Evolutionary conservation across 2,797 vertebrate species (phyloP).

Genomic region (Taeniopygia guttata): DNA sequence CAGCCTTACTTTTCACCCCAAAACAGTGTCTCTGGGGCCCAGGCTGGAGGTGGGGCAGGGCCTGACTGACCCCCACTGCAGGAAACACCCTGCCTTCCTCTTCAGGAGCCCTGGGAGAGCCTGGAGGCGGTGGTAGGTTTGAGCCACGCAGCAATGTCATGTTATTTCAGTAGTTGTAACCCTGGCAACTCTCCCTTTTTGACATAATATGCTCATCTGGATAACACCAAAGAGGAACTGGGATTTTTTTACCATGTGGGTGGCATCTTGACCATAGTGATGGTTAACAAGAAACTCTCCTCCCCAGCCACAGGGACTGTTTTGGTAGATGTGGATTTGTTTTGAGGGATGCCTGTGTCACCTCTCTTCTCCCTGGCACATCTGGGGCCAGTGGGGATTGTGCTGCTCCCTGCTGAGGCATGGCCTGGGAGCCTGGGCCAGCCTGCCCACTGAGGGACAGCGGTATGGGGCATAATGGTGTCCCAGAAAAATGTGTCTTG

Average conservation of each 20-base stretch:
- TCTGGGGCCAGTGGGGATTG: neutral
- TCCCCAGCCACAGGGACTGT: accelerated
- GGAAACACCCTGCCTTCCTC: neutral
- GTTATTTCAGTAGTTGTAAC: slow-evolving; percentile 24
- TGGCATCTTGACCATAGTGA: neutral
- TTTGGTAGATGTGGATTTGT: neutral
- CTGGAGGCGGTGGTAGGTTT: neutral
- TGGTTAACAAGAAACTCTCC: neutral
- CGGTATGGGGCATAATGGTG: neutral
- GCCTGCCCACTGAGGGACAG: neutral
- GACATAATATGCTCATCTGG: neutral
- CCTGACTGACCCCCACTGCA: neutral
- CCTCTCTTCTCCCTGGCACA: neutral
- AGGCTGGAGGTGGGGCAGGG: neutral
- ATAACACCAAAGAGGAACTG: slow-evolving; percentile 51
- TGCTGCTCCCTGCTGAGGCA: neutral
- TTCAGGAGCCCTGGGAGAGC: neutral
- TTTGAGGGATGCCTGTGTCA: neutral
- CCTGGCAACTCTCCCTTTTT: neutral
- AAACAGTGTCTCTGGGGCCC: accelerated
- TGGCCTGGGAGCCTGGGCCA: neutral
- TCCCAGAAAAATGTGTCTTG: neutral
- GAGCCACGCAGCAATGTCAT: neutral
- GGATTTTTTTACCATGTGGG: neutral
- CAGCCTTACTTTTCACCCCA: neutral